phyloP scores from a whole-genome alignment of 2,113 vertebrate species.

The Rutilus rutilus region DNA sequence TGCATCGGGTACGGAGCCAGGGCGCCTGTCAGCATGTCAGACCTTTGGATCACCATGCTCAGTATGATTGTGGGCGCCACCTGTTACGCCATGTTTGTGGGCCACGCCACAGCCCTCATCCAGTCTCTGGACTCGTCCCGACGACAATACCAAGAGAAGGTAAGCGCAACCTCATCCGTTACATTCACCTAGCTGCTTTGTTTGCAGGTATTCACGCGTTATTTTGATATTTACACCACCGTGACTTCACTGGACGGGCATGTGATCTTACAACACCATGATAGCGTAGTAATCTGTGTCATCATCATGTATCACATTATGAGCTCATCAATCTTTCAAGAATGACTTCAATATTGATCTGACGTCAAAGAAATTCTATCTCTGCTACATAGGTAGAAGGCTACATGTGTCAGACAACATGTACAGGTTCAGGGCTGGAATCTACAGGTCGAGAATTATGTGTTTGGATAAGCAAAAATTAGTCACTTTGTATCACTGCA shows the following conservation, averaged over 20 bases:
- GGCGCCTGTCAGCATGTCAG: conserved; percentile 97
- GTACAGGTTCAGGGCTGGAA: neutral
- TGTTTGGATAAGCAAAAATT: neutral
- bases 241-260: neutral
- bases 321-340: conserved; percentile 37
- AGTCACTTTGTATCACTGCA: neutral
- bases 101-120: conserved; percentile 95
- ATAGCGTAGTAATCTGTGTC: conserved; percentile 14
- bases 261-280: neutral
- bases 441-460: neutral
- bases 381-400: neutral
- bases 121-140: conserved; percentile 97
- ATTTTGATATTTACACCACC: neutral
- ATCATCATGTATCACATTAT: conserved; percentile 35
- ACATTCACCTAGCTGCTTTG: neutral
- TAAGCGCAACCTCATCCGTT: conserved; percentile 64
- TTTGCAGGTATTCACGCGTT: neutral
- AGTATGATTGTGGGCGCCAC: conserved; percentile 99
- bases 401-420: neutral
- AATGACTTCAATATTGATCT: conserved; percentile 34
- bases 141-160: conserved; percentile 98
- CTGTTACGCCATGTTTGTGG: conserved; percentile 99
- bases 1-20: conserved; percentile 97
- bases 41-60: conserved; percentile 99
- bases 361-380: conserved; percentile 31